Percentiles rank a stretch among this genome's conserved stretches.
Conservation (phyloP, 2,888 invertebrate genomes). For the Nymphalis c-album region DNA sequence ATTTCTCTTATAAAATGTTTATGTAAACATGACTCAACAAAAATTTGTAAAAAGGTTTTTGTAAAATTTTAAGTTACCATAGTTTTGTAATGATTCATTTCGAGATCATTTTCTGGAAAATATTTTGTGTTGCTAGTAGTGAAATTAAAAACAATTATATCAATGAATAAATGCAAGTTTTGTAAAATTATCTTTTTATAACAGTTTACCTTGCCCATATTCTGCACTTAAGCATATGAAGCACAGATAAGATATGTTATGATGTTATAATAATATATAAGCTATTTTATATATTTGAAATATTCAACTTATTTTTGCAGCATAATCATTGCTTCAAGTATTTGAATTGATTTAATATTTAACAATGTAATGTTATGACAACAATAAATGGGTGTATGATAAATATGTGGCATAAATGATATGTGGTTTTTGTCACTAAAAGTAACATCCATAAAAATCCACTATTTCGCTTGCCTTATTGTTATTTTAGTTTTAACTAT, state of each 20-base stretch:
- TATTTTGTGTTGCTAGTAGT: constrained; percentile 63
- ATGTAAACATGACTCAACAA: constrained; percentile 27
- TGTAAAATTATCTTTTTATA: constrained; percentile 64
- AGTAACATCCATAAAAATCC: constrained; percentile 22
- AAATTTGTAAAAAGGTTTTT: constrained; percentile 29
- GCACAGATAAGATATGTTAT: constrained; percentile 18
- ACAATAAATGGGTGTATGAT: constrained; percentile 8
- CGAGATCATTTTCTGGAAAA: constrained; percentile 50
- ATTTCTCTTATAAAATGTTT: constrained; percentile 24
- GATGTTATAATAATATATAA: constrained; percentile 12
- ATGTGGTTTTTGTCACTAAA: constrained; percentile 5
- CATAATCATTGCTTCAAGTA: constrained; percentile 20
- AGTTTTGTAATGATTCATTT: constrained; percentile 25
- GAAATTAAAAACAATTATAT: constrained; percentile 64
- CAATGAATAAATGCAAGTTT: constrained; percentile 66
- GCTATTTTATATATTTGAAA: not conserved
- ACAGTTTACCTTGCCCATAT: constrained; percentile 56
- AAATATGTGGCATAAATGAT: constrained; percentile 8
- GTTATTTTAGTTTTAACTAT: constrained; percentile 26
- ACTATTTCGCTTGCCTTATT: constrained; percentile 21
- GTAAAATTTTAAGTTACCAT: constrained; percentile 34
- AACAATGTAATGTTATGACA: not conserved
- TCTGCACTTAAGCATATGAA: constrained; percentile 16
- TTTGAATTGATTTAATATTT: constrained; percentile 10
- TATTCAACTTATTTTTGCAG: constrained; percentile 13